Conservation (phyloP, 2,797 vertebrate genomes). For the Myoxocephalus aenaeus region DNA sequence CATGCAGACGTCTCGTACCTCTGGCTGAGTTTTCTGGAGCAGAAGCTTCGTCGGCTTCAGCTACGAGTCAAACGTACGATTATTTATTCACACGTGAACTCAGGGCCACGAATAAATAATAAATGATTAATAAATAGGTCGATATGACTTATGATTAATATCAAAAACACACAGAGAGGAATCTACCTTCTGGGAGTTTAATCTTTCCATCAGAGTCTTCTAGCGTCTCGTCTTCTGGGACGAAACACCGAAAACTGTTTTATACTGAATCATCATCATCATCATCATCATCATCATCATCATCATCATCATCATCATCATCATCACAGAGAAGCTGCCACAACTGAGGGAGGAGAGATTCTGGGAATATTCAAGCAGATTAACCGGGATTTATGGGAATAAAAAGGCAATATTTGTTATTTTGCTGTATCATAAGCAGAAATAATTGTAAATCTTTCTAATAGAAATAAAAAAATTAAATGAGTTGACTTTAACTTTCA, state of each 20-base stretch:
- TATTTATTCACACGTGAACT: too few species aligned
- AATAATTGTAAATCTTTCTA: too few species aligned
- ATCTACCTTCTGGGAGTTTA: slow-evolving; percentile 57
- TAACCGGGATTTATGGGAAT: too few species aligned
- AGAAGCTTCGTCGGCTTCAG: slow-evolving; percentile 29
- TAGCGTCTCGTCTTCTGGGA: slow-evolving; percentile 35
- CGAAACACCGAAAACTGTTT: not conserved
- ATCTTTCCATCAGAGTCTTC: slow-evolving; percentile 12
- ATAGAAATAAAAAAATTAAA: too few species aligned
- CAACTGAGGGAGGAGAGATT: too few species aligned
- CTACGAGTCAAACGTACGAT: not conserved
- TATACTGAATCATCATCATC: not conserved
- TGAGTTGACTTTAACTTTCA: too few species aligned
- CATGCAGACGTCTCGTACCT: slow-evolving; percentile 59
- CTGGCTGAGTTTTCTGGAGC: slow-evolving; percentile 35
- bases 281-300: too few species aligned
- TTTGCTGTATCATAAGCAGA: too few species aligned
- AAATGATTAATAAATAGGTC: too few species aligned
- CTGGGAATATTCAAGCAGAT: too few species aligned
- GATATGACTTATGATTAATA: not conserved
- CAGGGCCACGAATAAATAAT: too few species aligned
- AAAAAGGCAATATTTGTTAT: not conserved
- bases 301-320: too few species aligned
- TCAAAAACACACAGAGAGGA: not conserved
- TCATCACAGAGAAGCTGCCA: not conserved